Evolutionary conservation across 2,113 vertebrate genomes (phyloP), one percentile per base, ranked within the genome.

Genomic region (Deroptyus accipitrinus): DNA sequence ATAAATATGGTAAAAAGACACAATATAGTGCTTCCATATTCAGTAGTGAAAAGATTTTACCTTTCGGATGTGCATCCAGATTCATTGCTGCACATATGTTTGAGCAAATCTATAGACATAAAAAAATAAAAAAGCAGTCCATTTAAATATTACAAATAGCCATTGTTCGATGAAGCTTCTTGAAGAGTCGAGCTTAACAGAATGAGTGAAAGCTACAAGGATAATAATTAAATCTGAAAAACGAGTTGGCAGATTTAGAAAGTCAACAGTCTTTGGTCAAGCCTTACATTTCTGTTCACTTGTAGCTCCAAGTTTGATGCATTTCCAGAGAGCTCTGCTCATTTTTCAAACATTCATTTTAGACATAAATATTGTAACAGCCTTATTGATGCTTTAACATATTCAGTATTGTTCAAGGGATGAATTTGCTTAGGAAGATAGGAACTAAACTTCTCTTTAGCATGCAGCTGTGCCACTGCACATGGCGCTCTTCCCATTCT

Each of bases 281-380:
- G 54, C 3, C 3, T 55, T 72, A n/a, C 1, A 1, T 10, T 62
- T 95, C 94, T 90, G 52, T 95, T 97, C 57, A 74, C 46, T 89
- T 74, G 49, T 54, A 57, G 61, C 27, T 88, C 66, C 46, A 75
- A 24, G 79, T 73, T 57, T 63, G 62, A 9, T 64, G 81, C 62
- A 68, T 44, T 78, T 27, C 33, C 31, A 15, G 74, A 62, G 76
- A 96, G 22, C 16, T 80, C 48, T 15, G 42, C 72, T 70, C 78
- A 83, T 96, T 96, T 97, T 96, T 75, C 44, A 73, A 81, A 76
- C 37, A 39, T 85, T 89, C 52, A 88, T 97, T 94, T 96, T 91
- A 48, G 79, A 89, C 39, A 90, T 95, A 96, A 98, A 95, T 97
- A 97, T 95, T 97, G 68, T 93, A 93, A 88, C 18, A 87, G 41